These are phyloP conservation scores for Parnassius smintheus DNA, from an alignment of 2,888 invertebrate species.

Conservation along the genomic window DNA sequence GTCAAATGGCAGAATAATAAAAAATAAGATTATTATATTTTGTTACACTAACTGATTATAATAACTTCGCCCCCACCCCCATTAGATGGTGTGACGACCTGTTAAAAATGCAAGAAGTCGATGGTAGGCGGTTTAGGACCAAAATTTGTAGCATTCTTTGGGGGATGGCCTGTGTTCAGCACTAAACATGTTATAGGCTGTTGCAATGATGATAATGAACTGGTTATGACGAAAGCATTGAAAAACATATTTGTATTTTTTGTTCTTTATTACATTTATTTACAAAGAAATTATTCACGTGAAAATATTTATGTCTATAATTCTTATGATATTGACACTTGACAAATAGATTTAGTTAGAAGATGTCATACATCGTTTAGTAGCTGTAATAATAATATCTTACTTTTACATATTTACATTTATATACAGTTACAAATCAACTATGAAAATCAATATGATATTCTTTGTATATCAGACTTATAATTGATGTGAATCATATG, in stretches of 20 bases:
- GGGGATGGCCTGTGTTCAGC: no score
- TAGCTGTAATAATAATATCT: constrained; percentile 29
- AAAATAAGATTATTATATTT: no score
- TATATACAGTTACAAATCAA: constrained; percentile 48
- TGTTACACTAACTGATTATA: no score
- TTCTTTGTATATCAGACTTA: constrained; percentile 24
- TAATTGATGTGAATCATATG: constrained; percentile 24
- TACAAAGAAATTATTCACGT: constrained; percentile 77
- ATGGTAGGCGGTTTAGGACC: no score
- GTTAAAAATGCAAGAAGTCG: no score
- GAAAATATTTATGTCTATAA: constrained; percentile 65
- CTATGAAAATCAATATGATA: constrained; percentile 30
- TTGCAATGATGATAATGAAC: no score
- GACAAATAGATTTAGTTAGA: constrained; percentile 69
- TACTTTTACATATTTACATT: constrained; percentile 37
- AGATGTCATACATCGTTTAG: constrained; percentile 68
- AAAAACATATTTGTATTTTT: constrained; percentile 28
- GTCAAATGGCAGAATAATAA: no score
- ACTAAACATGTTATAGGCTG: no score
- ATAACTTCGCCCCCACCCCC: no score
- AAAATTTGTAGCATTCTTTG: no score
- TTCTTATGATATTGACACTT: constrained; percentile 66
- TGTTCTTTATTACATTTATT: constrained; percentile 67
- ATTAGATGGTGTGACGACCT: no score
- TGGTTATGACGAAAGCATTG: not conserved